Percentiles rank a stretch among this genome's conserved stretches.
Conservation (phyloP, 2,797 vertebrate genomes). For the Sciaenops ocellatus region DNA sequence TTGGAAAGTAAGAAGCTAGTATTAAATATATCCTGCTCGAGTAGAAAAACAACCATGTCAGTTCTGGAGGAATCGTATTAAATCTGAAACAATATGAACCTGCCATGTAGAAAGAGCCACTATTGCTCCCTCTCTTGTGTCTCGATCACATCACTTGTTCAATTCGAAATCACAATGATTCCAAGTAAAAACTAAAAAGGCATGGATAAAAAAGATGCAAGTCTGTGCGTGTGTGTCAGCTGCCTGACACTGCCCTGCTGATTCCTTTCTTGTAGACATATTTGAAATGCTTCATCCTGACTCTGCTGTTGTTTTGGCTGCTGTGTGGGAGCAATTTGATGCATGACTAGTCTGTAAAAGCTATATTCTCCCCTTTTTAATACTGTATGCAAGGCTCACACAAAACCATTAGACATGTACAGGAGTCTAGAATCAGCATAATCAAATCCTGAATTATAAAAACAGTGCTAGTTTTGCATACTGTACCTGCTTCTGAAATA, state of each 20-base stretch:
- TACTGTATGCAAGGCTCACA: conserved; percentile 30
- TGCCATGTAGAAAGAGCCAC: background rate
- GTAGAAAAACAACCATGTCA: background rate
- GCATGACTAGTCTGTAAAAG: conserved; percentile 75
- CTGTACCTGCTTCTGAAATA: conserved; percentile 42
- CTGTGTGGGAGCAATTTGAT: conserved; percentile 60
- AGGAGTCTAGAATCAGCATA: background rate
- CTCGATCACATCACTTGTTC: conserved; percentile 1
- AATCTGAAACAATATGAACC: background rate
- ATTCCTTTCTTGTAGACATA: conserved; percentile 68
- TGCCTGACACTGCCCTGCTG: conserved; percentile 45
- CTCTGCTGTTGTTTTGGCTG: conserved; percentile 72
- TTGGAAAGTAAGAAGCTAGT: background rate
- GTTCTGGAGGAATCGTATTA: background rate
- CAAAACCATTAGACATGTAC: conserved; percentile 4
- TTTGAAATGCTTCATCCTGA: conserved; percentile 74
- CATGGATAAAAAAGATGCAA: conserved; percentile 35
- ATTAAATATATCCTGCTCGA: background rate
- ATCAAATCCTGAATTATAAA: conserved; percentile 3
- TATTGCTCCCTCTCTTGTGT: background rate
- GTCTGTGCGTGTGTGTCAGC: conserved; percentile 52
- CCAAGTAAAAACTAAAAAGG: conserved; percentile 15
- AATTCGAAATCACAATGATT: conserved; percentile 16
- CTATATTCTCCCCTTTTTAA: conserved; percentile 50
- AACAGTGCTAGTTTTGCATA: conserved; percentile 1